A percentile compares a stretch with the other conserved stretches of the same genome.
phyloP scores from a whole-genome alignment of 2,113 vertebrate species.

The Bubalus kerabau region DNA sequence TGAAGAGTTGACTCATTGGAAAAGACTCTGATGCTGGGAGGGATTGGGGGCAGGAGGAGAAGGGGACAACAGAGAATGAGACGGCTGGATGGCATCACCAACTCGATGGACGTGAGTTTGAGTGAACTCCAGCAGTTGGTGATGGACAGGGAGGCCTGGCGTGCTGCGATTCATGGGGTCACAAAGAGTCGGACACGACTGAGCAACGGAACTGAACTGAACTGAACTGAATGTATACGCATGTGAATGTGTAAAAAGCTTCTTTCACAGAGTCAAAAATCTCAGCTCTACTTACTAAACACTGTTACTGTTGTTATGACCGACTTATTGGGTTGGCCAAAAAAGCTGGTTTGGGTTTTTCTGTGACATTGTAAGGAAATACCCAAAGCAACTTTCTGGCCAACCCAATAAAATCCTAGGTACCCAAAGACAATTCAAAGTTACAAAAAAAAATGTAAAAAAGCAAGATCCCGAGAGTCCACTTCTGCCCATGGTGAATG shows the following conservation, averaged over 20 bases:
- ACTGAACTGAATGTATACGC: background rate
- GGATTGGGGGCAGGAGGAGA: no score
- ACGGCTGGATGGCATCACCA: no score
- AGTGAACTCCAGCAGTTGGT: no score
- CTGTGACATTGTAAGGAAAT: background rate
- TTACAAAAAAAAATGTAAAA: background rate
- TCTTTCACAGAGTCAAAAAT: background rate
- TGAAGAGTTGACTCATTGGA: no score
- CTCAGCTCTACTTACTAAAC: no score
- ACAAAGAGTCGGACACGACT: no score
- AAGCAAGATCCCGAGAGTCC: background rate
- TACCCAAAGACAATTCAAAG: background rate
- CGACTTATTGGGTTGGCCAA: background rate
- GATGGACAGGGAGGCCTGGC: no score
- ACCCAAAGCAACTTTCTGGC: background rate
- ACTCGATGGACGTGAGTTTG: no score
- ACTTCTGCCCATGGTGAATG: rapidly evolving
- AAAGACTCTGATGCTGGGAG: no score
- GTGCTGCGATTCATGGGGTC: no score
- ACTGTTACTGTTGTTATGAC: background rate
- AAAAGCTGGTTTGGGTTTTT: background rate
- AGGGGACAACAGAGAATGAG: no score
- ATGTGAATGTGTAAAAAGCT: background rate
- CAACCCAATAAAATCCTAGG: background rate
- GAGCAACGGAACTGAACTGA: no score